These are phyloP conservation scores for Cheilosia variabilis DNA, from an alignment of 2,888 invertebrate genomes.

Conservation along the genomic window DNA sequence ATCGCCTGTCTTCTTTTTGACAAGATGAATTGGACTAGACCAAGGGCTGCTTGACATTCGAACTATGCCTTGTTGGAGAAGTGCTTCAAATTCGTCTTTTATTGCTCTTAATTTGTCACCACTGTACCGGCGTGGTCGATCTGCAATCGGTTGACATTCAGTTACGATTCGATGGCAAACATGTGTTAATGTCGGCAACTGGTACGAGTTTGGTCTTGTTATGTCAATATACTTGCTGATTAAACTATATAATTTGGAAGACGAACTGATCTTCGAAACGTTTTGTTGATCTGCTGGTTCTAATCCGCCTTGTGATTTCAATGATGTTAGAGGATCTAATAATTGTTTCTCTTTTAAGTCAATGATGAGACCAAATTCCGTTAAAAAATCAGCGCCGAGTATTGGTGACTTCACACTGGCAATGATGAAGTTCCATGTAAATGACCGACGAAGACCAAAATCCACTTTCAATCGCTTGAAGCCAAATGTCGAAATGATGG, in stretches of 20 bases:
- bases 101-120: constrained; percentile 64
- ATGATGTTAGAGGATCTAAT: constrained; percentile 24
- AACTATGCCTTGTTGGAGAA: constrained; percentile 70
- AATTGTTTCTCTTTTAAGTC: constrained; percentile 52
- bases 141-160: constrained; percentile 33
- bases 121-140: constrained; percentile 70
- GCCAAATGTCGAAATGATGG: constrained; percentile 64
- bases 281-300: too few species aligned
- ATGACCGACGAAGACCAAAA: constrained; percentile 67
- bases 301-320: too few species aligned
- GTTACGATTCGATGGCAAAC: constrained; percentile 22
- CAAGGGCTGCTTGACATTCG: constrained; percentile 11
- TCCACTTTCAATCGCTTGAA: constrained; percentile 53
- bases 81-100: constrained; percentile 36
- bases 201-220: constrained; percentile 1
- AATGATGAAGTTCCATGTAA: constrained; percentile 74
- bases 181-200: neutral
- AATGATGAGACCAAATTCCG: constrained; percentile 43
- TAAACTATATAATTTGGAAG: neutral
- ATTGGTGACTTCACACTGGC: constrained; percentile 69
- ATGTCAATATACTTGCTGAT: neutral
- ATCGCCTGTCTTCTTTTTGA: constrained; percentile 1
- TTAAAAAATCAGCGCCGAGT: constrained; percentile 70
- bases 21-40: constrained; percentile 4
- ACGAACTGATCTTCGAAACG: neutral